phyloP scores from a whole-genome alignment of 2,113 vertebrate species.

The Maccullochella peelii region DNA sequence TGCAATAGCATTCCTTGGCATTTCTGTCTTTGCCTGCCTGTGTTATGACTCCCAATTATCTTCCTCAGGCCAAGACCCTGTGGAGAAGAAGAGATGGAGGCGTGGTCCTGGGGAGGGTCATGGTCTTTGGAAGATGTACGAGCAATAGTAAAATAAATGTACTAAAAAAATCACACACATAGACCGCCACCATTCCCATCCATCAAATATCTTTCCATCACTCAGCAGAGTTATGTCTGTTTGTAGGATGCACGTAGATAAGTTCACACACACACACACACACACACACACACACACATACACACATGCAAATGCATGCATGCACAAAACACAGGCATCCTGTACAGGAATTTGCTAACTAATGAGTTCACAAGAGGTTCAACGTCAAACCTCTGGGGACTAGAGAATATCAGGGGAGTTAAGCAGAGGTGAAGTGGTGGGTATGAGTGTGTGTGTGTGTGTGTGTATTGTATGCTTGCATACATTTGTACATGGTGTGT shows the following conservation, averaged over 20 bases:
- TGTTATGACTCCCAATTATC: constrained; percentile 56
- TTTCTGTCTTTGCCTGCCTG: constrained; percentile 38
- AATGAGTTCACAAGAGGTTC: constrained; percentile 53
- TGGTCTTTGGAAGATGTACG: constrained; percentile 34
- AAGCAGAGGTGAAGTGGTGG: constrained; percentile 35
- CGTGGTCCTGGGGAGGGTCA: constrained; percentile 41
- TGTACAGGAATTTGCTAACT: constrained; percentile 24
- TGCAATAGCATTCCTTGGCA: background rate
- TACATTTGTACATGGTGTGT: background rate
- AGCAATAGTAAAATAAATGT: constrained; percentile 7
- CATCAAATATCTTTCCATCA: constrained; percentile 21
- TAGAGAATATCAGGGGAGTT: constrained; percentile 35
- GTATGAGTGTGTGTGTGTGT: background rate
- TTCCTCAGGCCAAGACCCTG: constrained; percentile 44
- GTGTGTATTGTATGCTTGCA: background rate
- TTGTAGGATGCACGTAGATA: background rate
- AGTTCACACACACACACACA: background rate
- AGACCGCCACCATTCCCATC: background rate
- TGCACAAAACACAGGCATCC: background rate
- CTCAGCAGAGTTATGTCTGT: constrained; percentile 12
- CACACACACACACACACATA: background rate
- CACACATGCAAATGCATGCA: background rate
- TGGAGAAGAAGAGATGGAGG: constrained; percentile 27
- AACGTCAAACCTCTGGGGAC: constrained; percentile 10
- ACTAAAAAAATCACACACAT: background rate